phyloP scores from a whole-genome alignment of 1,140 invertebrate species.

The Neodiprion lecontei region DNA sequence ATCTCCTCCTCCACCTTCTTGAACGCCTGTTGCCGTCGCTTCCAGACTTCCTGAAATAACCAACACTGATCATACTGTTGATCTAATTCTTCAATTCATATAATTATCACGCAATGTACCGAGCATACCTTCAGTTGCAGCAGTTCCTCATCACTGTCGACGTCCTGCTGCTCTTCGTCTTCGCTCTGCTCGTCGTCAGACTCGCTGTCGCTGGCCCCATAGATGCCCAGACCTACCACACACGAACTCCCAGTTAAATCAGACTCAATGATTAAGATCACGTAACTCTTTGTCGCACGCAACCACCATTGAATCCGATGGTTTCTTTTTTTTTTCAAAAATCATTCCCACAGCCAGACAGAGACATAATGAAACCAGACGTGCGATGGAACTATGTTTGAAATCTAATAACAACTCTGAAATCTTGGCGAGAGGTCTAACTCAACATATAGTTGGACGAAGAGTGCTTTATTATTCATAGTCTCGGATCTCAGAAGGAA shows the following conservation, averaged over 20 bases:
- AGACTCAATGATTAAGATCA: not conserved
- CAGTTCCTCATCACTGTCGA: constrained; percentile 60
- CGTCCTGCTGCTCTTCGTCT: constrained; percentile 46
- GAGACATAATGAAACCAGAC: no score
- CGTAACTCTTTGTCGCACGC: not conserved
- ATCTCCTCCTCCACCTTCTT: constrained; percentile 64
- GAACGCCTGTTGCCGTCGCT: constrained; percentile 61
- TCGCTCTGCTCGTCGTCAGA: constrained; percentile 59
- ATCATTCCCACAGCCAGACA: no score
- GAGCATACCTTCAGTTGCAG: constrained; percentile 48
- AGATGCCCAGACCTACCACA: constrained; percentile 62
- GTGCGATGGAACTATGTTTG: not conserved
- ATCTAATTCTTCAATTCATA: constrained; percentile 7
- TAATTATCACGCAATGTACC: not conserved
- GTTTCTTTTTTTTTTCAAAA: no score
- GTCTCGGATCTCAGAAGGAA: no score
- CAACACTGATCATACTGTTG: constrained; percentile 14
- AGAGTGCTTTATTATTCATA: no score
- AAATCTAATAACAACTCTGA: not conserved
- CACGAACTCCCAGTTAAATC: constrained; percentile 22
- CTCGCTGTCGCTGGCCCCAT: constrained; percentile 62
- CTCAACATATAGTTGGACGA: no score
- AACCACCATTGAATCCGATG: no score
- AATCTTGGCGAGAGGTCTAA: no score
- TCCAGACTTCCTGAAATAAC: constrained; percentile 53